phyloP scores from a whole-genome alignment of 2,888 invertebrate species.

The Rhaphigaster nebulosa region DNA sequence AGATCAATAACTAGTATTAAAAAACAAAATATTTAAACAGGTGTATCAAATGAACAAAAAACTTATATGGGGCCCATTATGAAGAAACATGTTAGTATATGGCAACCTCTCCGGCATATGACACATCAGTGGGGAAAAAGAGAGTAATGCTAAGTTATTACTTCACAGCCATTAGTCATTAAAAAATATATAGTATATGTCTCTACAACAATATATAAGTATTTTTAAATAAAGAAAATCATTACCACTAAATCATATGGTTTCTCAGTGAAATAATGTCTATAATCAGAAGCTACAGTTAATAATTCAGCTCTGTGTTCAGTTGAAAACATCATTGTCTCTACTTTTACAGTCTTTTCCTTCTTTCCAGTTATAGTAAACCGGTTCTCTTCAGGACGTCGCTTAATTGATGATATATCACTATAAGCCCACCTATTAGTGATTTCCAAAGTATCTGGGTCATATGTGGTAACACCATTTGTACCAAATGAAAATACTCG shows the following conservation, averaged over 20 bases:
- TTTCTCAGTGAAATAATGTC: conserved; percentile 81
- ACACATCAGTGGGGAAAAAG: too few species aligned
- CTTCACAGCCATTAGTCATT: background rate
- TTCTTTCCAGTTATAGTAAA: conserved; percentile 90
- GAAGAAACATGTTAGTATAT: too few species aligned
- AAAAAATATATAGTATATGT: background rate
- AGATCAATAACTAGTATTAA: too few species aligned
- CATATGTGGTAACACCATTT: conserved; percentile 96
- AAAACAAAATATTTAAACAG: too few species aligned
- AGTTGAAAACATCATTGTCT: conserved; percentile 96
- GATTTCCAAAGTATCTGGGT: conserved; percentile 88
- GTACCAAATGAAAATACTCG: conserved; percentile 97
- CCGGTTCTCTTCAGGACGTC: conserved; percentile 70
- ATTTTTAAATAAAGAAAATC: background rate
- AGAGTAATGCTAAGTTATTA: background rate
- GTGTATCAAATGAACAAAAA: too few species aligned
- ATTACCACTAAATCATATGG: conserved; percentile 7
- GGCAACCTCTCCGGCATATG: too few species aligned
- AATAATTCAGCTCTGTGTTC: conserved; percentile 94
- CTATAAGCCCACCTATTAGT: conserved; percentile 95
- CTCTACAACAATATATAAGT: background rate
- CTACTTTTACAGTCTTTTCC: conserved; percentile 78
- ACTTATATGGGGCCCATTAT: too few species aligned
- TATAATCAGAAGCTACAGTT: conserved; percentile 88
- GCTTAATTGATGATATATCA: conserved; percentile 82